These are phyloP conservation scores for Mus caroli DNA, from an alignment of 2,797 vertebrate species.

Conservation along the genomic window DNA sequence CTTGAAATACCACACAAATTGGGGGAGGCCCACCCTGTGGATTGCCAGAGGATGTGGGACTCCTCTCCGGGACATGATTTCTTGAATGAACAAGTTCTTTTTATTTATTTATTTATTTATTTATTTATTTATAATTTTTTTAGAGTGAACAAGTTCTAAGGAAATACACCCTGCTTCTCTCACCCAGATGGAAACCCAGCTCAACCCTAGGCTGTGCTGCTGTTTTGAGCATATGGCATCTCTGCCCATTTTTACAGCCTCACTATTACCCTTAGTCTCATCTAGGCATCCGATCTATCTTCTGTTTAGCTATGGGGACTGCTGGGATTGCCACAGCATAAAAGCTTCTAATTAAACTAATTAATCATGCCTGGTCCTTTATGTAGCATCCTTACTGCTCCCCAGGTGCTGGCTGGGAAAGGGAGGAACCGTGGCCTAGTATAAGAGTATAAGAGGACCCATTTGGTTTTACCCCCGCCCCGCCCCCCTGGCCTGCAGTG, in stretches of 20 bases:
- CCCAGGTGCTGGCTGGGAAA: constrained; percentile 57
- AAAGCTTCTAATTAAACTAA: constrained; percentile 85
- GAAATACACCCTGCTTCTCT: not conserved
- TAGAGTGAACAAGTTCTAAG: constrained; percentile 10
- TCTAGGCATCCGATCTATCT: constrained; percentile 52
- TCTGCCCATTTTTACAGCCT: not conserved
- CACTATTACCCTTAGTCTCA: not conserved
- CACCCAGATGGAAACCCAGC: not conserved
- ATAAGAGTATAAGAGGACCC: not conserved
- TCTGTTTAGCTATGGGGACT: constrained; percentile 70
- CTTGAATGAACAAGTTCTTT: not conserved
- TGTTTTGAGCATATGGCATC: not conserved
- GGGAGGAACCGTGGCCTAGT: constrained; percentile 44
- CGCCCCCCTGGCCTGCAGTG: not conserved
- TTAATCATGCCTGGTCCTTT: constrained; percentile 81
- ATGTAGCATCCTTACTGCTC: constrained; percentile 73
- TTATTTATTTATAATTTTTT: too few species aligned
- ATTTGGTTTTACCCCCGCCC: not conserved
- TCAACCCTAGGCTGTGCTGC: not conserved
- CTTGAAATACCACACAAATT: not conserved
- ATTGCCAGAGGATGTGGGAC: constrained; percentile 16
- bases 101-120: too few species aligned
- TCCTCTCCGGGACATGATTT: not conserved
- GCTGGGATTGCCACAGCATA: constrained; percentile 66
- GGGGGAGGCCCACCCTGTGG: not conserved